Base-by-base conservation (phyloP, 2,888 invertebrate species). In the Mimumesa dahlbomi region DNA sequence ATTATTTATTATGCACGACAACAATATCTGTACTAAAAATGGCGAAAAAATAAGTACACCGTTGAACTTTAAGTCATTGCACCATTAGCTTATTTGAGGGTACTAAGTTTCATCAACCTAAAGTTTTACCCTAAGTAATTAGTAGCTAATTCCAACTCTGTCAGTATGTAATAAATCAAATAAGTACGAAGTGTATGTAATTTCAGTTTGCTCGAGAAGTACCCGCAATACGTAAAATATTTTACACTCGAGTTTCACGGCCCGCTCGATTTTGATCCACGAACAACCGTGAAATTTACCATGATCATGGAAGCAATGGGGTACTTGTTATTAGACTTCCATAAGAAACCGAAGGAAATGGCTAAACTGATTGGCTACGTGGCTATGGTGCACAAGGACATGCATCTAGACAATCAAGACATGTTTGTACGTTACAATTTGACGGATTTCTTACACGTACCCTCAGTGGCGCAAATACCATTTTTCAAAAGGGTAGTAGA, bases 381-480 rank as follows among this genome's bases (percentile, higher is more conserved):
- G 18, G 85, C 83, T 18, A 83, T 85, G 85, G 64, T 82, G 16
- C 85, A 85, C 67, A 85, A 85, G 68, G 85, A 85, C 40, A 85
- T 85, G 85, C 61, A 61, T 34, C 74, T 85, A 1, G 14, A 49
- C 2, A 71, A 73, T 50, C 50, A 70, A 38, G 85, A 85, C 62
- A 69, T 85, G 54, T 50, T 42, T 25, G 84, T 83, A 73, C 48
- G 65, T 67, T 16, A 9, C 13, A n/a, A 25, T 25, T 25, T 25
- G 4, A 5, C 7, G 25, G 7, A 25, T 5, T 25, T 25, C 25
- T 25, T n/a, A n/a, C n/a, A n/a, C n/a, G n/a, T n/a, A n/a, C n/a
- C n/a, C n/a, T n/a, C n/a, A n/a, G n/a, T n/a, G n/a, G n/a, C n/a
- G n/a, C n/a, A n/a, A n/a, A n/a, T n/a, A n/a, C n/a, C n/a, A n/a